Evolutionary conservation across 37 sponge, comb jelly and placozoan genomes (phyloP).

Genomic region (Dysidea cf. avara): DNA sequence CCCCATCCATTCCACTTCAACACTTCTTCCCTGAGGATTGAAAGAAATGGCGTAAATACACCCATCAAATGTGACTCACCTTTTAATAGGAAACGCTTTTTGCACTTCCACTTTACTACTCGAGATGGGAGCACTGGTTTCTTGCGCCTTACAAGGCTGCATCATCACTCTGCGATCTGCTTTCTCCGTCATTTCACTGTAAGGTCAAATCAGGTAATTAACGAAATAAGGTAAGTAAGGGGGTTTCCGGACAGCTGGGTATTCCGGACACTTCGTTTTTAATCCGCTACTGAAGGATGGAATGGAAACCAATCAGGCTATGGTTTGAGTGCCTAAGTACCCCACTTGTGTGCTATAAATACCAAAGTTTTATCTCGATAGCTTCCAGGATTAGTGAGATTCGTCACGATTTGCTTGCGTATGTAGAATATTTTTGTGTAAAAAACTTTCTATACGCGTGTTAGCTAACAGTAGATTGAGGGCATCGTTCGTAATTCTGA

Average conservation of each 20-base stretch:
- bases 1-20: slow-evolving; percentile 99
- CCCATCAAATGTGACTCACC: slow-evolving; percentile 16
- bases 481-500: too few relatives aligned
- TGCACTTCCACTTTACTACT: slow-evolving; percentile 72
- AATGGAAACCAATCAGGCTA: too few relatives aligned
- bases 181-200: background rate
- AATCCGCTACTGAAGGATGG: too few relatives aligned
- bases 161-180: background rate
- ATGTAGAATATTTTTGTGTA: too few relatives aligned
- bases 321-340: too few relatives aligned
- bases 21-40: slow-evolving; percentile 54
- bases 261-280: too few relatives aligned
- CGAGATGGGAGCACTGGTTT: slow-evolving; percentile 70
- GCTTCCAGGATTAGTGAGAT: background rate
- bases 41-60: background rate
- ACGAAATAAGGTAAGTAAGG: background rate
- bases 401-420: too few relatives aligned
- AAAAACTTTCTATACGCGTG: too few relatives aligned
- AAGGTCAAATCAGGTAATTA: too few relatives aligned
- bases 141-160: slow-evolving; percentile 5
- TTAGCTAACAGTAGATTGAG: too few relatives aligned
- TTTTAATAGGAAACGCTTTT: slow-evolving; percentile 65
- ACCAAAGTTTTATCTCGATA: background rate
- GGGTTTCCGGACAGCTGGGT: too few relatives aligned
- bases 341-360: too few relatives aligned